phyloP scores from a whole-genome alignment of 2,113 vertebrate genomes.

The Illadopsis cleaveri region DNA sequence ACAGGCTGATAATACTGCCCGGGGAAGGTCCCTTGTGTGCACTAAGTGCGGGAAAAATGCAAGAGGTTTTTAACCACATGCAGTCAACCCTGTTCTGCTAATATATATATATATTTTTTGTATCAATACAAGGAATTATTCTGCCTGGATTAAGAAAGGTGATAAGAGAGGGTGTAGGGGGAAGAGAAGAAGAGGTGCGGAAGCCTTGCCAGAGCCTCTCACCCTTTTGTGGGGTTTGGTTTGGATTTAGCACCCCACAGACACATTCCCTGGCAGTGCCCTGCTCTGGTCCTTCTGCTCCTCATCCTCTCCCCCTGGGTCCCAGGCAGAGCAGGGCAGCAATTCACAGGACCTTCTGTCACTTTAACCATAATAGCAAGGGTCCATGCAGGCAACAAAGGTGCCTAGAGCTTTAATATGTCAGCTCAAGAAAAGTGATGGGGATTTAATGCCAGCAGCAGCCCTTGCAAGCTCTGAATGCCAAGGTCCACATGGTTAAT shows the following conservation, averaged over 20 bases:
- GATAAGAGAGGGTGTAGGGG: background rate
- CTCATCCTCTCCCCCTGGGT: accelerated
- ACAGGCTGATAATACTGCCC: slow-evolving; percentile 11
- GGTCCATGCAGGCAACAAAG: background rate
- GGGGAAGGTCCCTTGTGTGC: slow-evolving; percentile 1
- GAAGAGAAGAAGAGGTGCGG: background rate
- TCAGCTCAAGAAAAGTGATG: background rate
- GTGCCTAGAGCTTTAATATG: background rate
- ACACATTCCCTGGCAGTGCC: background rate
- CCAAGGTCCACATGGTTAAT: background rate
- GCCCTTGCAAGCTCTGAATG: background rate
- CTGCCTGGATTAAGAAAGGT: background rate
- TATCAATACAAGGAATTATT: background rate
- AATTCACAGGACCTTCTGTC: background rate
- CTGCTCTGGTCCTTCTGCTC: background rate
- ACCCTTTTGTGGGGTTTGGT: background rate
- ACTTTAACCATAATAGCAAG: background rate
- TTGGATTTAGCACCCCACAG: background rate
- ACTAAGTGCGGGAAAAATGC: background rate
- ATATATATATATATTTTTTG: too few species aligned
- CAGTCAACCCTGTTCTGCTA: background rate
- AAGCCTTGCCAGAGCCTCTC: background rate
- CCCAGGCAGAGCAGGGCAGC: background rate
- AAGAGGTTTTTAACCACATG: slow-evolving; percentile 3
- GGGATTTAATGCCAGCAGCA: background rate